These are phyloP conservation scores for Austrofundulus limnaeus DNA, from an alignment of 2,113 vertebrate species.

Conservation along the genomic window DNA sequence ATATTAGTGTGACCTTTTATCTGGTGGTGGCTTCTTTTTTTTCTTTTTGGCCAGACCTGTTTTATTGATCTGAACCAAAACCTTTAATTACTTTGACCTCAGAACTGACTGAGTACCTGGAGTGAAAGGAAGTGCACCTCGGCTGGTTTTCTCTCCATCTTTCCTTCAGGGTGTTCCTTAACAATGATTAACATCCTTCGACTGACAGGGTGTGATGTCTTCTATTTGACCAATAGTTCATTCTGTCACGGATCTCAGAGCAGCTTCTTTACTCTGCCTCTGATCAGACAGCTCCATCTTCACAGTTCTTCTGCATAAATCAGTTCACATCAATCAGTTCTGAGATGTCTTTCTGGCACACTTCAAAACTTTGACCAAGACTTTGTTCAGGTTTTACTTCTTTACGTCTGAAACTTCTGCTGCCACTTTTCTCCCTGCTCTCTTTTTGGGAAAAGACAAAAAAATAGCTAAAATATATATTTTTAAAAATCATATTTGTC, in stretches of 20 bases:
- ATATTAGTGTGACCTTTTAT: no score
- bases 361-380: not conserved
- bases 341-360: not conserved
- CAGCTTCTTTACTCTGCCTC: not conserved
- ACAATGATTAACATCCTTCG: conserved; percentile 35
- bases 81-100: no score
- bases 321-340: not conserved
- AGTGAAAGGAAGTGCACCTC: not conserved
- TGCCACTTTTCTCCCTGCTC: no score
- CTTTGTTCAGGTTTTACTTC: not conserved
- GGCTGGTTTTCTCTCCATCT: not conserved
- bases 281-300: conserved; percentile 2
- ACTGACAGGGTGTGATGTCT: no score
- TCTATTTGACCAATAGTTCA: conserved; percentile 52
- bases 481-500: no score
- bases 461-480: no score
- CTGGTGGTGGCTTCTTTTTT: no score
- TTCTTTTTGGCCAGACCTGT: no score
- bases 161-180: not conserved
- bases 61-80: not conserved
- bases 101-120: not conserved
- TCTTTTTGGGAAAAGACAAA: no score
- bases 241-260: conserved; percentile 17
- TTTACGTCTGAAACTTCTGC: no score
- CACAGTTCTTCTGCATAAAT: not conserved